These are phyloP conservation scores for Oreortyx pictus DNA, from an alignment of 2,797 vertebrate species.

Conservation along the genomic window DNA sequence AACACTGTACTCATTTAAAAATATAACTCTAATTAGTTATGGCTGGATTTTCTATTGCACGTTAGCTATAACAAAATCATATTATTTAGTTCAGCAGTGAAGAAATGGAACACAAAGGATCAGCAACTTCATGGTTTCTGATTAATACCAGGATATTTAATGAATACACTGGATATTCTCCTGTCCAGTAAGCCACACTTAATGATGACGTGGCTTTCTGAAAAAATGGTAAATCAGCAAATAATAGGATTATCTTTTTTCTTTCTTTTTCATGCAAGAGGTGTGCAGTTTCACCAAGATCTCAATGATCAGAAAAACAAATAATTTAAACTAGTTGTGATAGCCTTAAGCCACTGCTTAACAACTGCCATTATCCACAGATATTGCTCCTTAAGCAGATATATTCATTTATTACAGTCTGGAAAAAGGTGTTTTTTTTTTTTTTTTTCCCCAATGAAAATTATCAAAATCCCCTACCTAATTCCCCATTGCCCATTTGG, in stretches of 20 bases:
- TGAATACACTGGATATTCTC: not conserved
- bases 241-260: not conserved
- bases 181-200: not conserved
- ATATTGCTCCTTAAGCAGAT: not conserved
- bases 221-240: not conserved
- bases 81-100: not conserved
- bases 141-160: not conserved
- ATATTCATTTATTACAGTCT: not conserved
- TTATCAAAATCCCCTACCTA: not conserved
- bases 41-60: not conserved
- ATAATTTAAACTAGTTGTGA: not conserved
- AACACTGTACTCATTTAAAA: not conserved
- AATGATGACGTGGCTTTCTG: not conserved
- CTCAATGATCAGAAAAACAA: not conserved
- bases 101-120: not conserved
- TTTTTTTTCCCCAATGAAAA: not conserved
- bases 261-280: not conserved
- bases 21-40: not conserved
- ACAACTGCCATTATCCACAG: not conserved
- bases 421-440: not conserved
- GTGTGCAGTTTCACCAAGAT: not conserved
- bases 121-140: not conserved
- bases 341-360: not conserved
- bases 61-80: not conserved
- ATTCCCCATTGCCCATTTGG: not conserved